phyloP scores from a whole-genome alignment of 2,888 invertebrate genomes.

The Strigamia transsilvanica region DNA sequence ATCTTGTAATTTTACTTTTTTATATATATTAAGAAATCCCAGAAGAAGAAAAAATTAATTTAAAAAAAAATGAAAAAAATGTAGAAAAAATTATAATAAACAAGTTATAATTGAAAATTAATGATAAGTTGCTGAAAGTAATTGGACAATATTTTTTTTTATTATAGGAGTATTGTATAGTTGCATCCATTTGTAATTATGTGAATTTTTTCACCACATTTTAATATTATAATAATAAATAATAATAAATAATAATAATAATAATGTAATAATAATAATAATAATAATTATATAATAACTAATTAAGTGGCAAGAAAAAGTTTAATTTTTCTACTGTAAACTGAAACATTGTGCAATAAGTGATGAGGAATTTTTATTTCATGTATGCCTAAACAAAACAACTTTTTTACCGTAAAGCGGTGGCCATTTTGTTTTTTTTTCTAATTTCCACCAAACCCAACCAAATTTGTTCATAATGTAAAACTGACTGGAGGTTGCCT shows the following conservation, averaged over 20 bases:
- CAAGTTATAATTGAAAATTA: conserved; percentile 17
- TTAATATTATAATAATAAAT: conserved; percentile 37
- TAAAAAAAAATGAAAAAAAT: conserved; percentile 48
- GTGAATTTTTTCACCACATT: conserved; percentile 53
- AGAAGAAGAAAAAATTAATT: neutral
- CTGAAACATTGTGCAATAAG: conserved; percentile 48
- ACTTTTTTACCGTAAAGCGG: neutral
- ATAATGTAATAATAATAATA: conserved; percentile 51
- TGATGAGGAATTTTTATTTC: conserved; percentile 8
- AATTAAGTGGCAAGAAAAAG: conserved; percentile 48
- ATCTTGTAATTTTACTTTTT: conserved; percentile 53
- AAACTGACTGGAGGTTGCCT: too few species aligned
- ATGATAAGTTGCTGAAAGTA: neutral
- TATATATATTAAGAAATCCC: conserved; percentile 50
- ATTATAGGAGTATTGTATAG: conserved; percentile 34
- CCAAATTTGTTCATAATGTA: too few species aligned
- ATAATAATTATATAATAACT: conserved; percentile 37
- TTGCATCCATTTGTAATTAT: conserved; percentile 51
- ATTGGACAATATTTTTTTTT: conserved; percentile 33
- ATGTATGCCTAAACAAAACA: neutral
- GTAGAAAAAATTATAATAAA: conserved; percentile 46
- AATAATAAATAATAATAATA: conserved; percentile 43
- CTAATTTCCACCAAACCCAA: too few species aligned
- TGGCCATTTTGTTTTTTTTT: too few species aligned
- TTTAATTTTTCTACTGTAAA: conserved; percentile 51